Percentiles rank a stretch among this genome's conserved stretches.
Conservation (phyloP, 2,888 invertebrate species). For the Uloborus plumipes region DNA sequence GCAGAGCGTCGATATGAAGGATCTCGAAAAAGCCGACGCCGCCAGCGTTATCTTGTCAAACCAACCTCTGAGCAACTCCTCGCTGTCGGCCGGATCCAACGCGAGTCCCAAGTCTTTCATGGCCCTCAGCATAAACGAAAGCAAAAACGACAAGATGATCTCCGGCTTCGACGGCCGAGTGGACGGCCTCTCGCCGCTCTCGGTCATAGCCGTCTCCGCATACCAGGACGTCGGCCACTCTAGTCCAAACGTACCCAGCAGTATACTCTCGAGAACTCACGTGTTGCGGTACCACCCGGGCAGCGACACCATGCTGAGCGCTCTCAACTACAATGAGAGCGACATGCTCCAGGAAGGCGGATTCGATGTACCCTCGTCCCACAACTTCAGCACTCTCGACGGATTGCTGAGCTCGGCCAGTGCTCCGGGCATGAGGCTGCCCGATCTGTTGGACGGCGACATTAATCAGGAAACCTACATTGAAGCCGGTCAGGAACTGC, state of each 20-base stretch:
- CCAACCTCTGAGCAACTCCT: conserved; percentile 49
- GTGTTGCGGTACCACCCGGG: conserved; percentile 69
- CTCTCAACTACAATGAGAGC: conserved; percentile 71
- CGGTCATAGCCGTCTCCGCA: conserved; percentile 67
- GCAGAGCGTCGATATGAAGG: conserved; percentile 58
- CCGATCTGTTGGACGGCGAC: conserved; percentile 71
- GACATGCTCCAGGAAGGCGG: conserved; percentile 70
- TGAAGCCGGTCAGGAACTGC: conserved; percentile 68
- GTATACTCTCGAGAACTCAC: conserved; percentile 64
- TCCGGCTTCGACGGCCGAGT: conserved; percentile 51
- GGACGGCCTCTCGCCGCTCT: conserved; percentile 63
- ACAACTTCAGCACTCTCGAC: conserved; percentile 69
- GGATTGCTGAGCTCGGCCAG: conserved; percentile 68
- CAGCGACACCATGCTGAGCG: conserved; percentile 72
- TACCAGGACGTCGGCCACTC: conserved; percentile 69
- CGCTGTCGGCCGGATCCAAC: conserved; percentile 43
- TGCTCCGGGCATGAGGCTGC: conserved; percentile 67
- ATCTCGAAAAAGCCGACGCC: conserved; percentile 49
- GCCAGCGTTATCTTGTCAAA: conserved; percentile 39
- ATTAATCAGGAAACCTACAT: conserved; percentile 70
- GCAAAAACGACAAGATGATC: conserved; percentile 65
- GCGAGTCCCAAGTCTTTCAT: conserved; percentile 65
- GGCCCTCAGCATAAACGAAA: conserved; percentile 52
- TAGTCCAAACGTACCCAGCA: conserved; percentile 68
- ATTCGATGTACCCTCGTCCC: conserved; percentile 69